Base-by-base conservation (phyloP, 2,888 invertebrate genomes). In the Drosophila stalkeri region DNA sequence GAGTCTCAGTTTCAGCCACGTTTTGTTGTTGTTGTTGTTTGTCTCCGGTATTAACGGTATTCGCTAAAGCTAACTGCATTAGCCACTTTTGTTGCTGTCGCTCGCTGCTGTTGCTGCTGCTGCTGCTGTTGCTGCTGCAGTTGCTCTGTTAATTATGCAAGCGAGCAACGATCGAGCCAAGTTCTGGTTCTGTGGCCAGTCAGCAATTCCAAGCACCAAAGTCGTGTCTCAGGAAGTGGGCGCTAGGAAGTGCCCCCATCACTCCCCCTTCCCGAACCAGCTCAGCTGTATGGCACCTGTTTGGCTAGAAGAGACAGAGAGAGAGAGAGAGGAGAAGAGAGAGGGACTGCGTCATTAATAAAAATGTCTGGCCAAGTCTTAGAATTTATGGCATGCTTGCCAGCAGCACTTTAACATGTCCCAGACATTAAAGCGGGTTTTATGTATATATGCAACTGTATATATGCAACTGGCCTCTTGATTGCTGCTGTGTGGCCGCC, bases 361-460 rank as follows among this genome's bases (percentile, higher is more conserved):
- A 86, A 86, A 89, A 89, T 86, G 86, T 87, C 88, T 86, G 85
- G 86, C 66, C 72, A 73, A 73, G 87, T 81, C 88, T 87, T 86
- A 82, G 79, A 89, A 86, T 86, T 86, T 87, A 89, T 86, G 86
- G 86, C 86, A 89, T 81, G 80, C 80, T 77, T 80, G 74, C 82
- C 75, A 68, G 82, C 85, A 86, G 83, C 86, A 81, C 79, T 82
- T 86, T 77, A 77, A 73, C 69, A 85, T 82, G 65, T 78, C 81
- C 59, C 75, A 81, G 87, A 85, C 87, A 85, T 70, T 80, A 87
- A 76, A 86, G 84, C 86, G 69, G 75, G 81, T 86, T 86, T 23
- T 12, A 16, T 39, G 27, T 6, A 27, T 27, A 27, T 6, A 27
- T 27, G 4, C 4, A n/a, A n/a, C 14, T 41, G n/a, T 41, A 11